These are phyloP conservation scores for Myotis lucifugus DNA, from an alignment of 2,113 vertebrate species.

Conservation along the genomic window DNA sequence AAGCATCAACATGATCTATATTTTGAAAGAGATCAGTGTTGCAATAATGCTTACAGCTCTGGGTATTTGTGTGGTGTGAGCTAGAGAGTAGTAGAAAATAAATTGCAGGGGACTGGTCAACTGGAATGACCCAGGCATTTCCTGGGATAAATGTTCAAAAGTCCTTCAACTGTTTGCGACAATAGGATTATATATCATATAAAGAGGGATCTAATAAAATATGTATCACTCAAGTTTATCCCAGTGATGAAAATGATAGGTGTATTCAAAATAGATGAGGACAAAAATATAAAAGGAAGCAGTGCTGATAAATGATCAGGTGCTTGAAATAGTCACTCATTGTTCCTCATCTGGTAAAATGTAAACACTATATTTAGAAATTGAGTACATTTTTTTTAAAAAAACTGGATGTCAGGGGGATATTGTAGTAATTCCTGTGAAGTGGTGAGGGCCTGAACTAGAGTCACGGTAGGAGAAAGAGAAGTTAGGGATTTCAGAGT, in stretches of 20 bases:
- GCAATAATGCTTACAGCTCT: neutral
- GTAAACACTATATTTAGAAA: neutral
- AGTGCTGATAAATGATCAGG: neutral
- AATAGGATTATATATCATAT: conserved; percentile 38
- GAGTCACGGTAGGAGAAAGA: neutral
- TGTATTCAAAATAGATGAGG: neutral
- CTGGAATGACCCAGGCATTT: conserved; percentile 55
- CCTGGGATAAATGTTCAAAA: conserved; percentile 50
- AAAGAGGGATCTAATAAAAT: conserved; percentile 40
- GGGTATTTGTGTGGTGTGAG: neutral
- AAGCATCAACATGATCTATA: neutral
- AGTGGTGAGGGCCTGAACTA: neutral
- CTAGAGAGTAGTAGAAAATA: neutral
- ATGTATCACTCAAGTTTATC: conserved; percentile 25
- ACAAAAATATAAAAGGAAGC: neutral
- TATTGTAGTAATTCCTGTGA: neutral
- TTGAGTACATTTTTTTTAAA: neutral
- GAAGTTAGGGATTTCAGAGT: neutral
- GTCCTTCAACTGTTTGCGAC: conserved; percentile 22
- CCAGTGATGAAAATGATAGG: conserved; percentile 38
- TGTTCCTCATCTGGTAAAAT: neutral
- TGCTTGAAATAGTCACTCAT: neutral
- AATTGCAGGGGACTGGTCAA: conserved; percentile 42
- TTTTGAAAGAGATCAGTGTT: neutral
- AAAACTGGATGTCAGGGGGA: neutral